Conservation (phyloP, 1,140 invertebrate species). For the Popillia japonica region DNA sequence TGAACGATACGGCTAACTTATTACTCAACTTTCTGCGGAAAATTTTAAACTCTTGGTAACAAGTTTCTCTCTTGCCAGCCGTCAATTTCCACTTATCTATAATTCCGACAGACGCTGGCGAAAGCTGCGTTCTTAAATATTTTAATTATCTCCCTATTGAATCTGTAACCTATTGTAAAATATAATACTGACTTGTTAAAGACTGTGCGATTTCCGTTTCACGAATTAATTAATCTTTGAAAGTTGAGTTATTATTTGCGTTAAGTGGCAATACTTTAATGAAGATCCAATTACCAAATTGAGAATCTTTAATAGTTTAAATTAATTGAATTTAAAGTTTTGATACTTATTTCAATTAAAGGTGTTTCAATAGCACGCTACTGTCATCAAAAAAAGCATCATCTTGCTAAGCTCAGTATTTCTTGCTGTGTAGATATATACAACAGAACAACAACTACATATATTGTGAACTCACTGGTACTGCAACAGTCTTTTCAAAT, state of each 20-base stretch:
- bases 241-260: conserved; percentile 2
- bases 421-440: too few species aligned
- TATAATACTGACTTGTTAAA: conserved; percentile 19
- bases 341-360: too few species aligned
- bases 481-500: too few species aligned
- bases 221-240: conserved; percentile 8
- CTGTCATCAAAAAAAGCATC: too few species aligned
- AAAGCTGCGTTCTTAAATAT: conserved; percentile 25
- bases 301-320: neutral
- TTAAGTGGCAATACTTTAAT: neutral
- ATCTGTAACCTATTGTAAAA: conserved; percentile 6
- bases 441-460: too few species aligned
- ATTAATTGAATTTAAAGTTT: too few species aligned
- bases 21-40: neutral
- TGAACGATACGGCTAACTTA: neutral
- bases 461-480: too few species aligned
- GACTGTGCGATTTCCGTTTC: conserved; percentile 11
- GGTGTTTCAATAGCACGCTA: too few species aligned
- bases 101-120: neutral
- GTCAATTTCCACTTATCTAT: conserved; percentile 19
- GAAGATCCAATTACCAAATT: neutral
- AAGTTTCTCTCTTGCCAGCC: conserved; percentile 26
- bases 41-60: conserved; percentile 20
- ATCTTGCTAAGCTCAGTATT: too few species aligned
- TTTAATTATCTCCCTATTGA: conserved; percentile 12